These are phyloP conservation scores for Drosophila funebris DNA, from an alignment of 1,140 invertebrate genomes.

Conservation along the genomic window DNA sequence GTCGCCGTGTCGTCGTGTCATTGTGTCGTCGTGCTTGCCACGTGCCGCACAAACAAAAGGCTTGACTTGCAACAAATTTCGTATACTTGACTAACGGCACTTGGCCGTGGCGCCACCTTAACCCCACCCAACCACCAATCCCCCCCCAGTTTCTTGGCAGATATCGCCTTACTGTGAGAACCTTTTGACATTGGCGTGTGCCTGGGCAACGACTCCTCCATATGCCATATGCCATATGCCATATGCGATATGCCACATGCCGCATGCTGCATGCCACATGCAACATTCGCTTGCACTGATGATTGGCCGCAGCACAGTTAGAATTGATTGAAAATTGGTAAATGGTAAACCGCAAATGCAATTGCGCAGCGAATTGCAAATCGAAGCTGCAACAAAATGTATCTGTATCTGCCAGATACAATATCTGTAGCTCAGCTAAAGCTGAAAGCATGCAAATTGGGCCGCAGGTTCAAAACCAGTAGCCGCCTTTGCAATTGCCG, in stretches of 20 bases:
- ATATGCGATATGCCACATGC: neutral
- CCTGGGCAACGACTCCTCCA: conserved; percentile 34
- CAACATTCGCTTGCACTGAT: neutral
- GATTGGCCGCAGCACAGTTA: conserved; percentile 75
- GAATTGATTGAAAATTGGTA: conserved; percentile 73
- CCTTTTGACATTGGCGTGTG: conserved; percentile 78
- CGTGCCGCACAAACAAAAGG: conserved; percentile 63
- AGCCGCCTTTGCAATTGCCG: conserved; percentile 30
- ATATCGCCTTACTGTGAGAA: conserved; percentile 68
- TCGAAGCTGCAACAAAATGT: conserved; percentile 34
- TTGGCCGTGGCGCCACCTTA: conserved; percentile 34
- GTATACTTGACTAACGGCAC: conserved; percentile 48
- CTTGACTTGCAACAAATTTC: conserved; percentile 54
- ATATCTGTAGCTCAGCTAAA: neutral
- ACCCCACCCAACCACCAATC: neutral
- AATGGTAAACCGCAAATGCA: conserved; percentile 75
- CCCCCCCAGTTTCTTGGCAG: too few species aligned
- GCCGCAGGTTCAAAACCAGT: conserved; percentile 52
- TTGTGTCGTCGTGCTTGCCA: neutral
- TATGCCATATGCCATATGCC: neutral
- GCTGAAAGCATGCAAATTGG: conserved; percentile 75
- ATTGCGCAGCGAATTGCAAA: conserved; percentile 77
- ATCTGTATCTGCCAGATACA: conserved; percentile 2
- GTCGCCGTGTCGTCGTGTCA: neutral
- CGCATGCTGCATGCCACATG: conserved; percentile 4